Base-by-base conservation (phyloP, 2,888 invertebrate genomes). In the Agonum fuliginosum region DNA sequence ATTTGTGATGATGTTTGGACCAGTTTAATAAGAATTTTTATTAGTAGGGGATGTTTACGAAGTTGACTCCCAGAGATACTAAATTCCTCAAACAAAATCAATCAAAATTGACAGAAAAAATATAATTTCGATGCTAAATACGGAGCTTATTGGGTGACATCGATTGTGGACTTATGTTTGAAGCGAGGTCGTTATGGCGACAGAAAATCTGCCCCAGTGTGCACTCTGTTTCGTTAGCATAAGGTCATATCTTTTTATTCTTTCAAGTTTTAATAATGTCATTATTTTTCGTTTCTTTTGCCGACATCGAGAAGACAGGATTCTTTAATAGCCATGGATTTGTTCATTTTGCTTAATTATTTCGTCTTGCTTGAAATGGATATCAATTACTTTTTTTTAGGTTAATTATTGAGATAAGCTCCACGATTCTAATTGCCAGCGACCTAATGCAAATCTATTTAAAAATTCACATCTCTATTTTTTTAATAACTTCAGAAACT, bases 201-300 rank as follows among this genome's bases (percentile, higher is more conserved):
- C 37, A n/a, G 41, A 41, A 41, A 46, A 46, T 46, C 17, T 17
- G 37, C 54, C 54, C 24, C 24, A 22, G 10, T 22, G 41, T 20
- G 41, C 37, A 67, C 19, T 65, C 37, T 65, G 41, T 67, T 67
- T 67, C 41, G 41, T 67, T 41, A 67, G 67, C 22, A 41, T 67
- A 67, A 41, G 67, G 41, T 67, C 70, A 70, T 24, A 70, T 70
- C 46, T 70, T 70, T 27, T 43, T 70, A 70, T 70, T 70, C 46
- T 46, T 70, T 70, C 27, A 43, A 46, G 27, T 46, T 70, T 70
- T 70, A 70, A 70, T 70, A 70, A 70, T 70, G 46, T 70, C 70
- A 70, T 70, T 70, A 70, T 70, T 70, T 70, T 46, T 3, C 67
- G 12, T 67, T 62, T 34, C 67, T 67, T 67, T 67, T 67, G 41